Conservation (phyloP, 2,888 invertebrate genomes). For the Leptopterna dolabrata region DNA sequence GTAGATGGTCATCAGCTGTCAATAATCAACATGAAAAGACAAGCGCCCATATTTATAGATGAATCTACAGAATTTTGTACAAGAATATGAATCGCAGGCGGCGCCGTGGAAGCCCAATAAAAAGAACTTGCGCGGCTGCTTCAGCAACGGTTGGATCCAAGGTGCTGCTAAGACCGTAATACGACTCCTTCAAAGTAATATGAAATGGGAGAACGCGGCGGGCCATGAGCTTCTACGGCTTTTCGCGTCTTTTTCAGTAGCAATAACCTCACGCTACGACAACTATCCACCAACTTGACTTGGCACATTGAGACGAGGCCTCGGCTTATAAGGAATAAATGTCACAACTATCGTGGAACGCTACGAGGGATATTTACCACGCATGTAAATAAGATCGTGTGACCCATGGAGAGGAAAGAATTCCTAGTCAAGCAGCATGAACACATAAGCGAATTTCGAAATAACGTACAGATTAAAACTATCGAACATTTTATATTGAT, state of each 20-base stretch:
- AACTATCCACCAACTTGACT: neutral
- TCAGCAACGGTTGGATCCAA: neutral
- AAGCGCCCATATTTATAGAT: neutral
- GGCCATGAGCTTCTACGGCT: too few relatives aligned
- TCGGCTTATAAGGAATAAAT: neutral
- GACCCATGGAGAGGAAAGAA: too few relatives aligned
- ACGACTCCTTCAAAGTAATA: neutral
- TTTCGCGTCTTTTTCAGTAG: neutral
- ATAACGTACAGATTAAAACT: too few relatives aligned
- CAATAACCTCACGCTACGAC: neutral
- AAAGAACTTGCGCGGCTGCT: neutral
- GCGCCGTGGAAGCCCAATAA: neutral
- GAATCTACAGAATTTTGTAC: neutral
- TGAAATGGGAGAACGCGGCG: neutral
- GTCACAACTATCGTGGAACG: too few relatives aligned
- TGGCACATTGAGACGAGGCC: neutral
- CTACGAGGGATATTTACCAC: too few relatives aligned
- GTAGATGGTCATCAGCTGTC: too few relatives aligned
- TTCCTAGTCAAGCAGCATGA: too few relatives aligned
- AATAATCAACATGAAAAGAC: too few relatives aligned
- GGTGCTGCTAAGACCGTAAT: neutral
- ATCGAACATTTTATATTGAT: too few relatives aligned
- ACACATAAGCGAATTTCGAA: too few relatives aligned
- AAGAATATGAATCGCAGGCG: neutral
- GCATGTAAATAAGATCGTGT: too few relatives aligned